phyloP scores from a whole-genome alignment of 2,797 vertebrate species.

The Scolopax rusticola region DNA sequence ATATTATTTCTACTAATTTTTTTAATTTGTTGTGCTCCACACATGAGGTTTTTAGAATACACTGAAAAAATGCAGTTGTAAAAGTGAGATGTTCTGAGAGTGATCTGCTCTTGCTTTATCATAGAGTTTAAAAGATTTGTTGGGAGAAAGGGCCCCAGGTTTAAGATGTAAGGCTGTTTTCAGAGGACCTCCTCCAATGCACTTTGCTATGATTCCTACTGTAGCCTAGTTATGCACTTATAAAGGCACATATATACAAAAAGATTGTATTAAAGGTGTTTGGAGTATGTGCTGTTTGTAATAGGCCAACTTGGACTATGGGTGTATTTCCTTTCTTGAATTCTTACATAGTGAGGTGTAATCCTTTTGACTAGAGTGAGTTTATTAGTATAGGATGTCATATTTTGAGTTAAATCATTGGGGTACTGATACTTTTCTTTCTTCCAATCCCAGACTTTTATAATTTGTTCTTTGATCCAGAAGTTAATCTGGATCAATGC shows the following conservation, averaged over 20 bases:
- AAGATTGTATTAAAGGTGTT: not conserved
- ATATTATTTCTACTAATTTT: too few relatives aligned
- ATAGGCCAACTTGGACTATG: not conserved
- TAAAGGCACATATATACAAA: not conserved
- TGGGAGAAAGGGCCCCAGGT: not conserved
- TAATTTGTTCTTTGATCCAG: not conserved
- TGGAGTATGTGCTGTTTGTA: not conserved
- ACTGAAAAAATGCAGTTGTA: not conserved
- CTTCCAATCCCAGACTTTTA: not conserved
- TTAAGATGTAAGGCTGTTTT: not conserved
- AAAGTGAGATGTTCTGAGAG: not conserved
- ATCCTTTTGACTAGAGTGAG: not conserved
- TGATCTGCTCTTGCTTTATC: not conserved
- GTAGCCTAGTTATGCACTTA: not conserved
- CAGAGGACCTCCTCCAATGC: not conserved
- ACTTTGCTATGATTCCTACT: not conserved
- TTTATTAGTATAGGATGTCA: not conserved
- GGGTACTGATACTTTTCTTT: not conserved
- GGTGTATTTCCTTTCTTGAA: not conserved
- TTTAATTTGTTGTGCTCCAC: not conserved
- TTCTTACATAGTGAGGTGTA: not conserved
- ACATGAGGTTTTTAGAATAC: not conserved
- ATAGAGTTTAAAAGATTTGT: not conserved
- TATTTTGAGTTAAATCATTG: not conserved
- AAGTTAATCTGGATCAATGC: not conserved